Conservation (phyloP, 2,113 vertebrate species). For the Furnarius figulus region DNA sequence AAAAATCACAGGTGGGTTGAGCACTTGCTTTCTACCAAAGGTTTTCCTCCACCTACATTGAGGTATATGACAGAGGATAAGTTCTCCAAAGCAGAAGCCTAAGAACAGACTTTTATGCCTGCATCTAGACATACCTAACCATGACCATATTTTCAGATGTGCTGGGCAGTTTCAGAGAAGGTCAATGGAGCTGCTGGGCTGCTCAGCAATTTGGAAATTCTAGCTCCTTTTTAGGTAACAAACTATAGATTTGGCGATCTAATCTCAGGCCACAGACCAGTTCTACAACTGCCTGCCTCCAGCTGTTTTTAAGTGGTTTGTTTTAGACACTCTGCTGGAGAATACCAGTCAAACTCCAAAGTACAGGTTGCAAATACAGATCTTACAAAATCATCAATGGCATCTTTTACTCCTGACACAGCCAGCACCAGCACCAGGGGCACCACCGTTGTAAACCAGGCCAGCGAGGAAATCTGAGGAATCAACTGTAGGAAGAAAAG, state of each 20-base stretch:
- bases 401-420: constrained; percentile 91
- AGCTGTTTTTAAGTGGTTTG: background rate
- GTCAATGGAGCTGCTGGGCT: background rate
- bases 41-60: background rate
- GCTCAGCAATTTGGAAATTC: background rate
- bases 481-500: constrained; percentile 81
- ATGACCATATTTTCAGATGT: background rate
- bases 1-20: background rate
- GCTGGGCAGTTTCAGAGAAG: background rate
- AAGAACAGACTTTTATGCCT: background rate
- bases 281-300: background rate
- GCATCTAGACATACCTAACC: rapidly evolving
- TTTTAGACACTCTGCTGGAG: background rate
- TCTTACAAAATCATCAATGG: constrained; percentile 89
- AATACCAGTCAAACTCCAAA: background rate
- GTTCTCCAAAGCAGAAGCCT: background rate
- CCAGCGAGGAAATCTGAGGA: constrained; percentile 89
- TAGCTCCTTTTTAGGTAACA: background rate
- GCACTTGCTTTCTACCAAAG: background rate
- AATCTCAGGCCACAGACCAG: background rate
- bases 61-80: background rate
- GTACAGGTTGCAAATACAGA: background rate
- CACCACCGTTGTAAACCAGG: constrained; percentile 92
- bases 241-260: background rate
- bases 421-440: constrained; percentile 88